A percentile compares a stretch with the other conserved stretches of the same genome.
Evolutionary conservation across 2,888 invertebrate species (phyloP).

Genomic region (Cantharis rufa): DNA sequence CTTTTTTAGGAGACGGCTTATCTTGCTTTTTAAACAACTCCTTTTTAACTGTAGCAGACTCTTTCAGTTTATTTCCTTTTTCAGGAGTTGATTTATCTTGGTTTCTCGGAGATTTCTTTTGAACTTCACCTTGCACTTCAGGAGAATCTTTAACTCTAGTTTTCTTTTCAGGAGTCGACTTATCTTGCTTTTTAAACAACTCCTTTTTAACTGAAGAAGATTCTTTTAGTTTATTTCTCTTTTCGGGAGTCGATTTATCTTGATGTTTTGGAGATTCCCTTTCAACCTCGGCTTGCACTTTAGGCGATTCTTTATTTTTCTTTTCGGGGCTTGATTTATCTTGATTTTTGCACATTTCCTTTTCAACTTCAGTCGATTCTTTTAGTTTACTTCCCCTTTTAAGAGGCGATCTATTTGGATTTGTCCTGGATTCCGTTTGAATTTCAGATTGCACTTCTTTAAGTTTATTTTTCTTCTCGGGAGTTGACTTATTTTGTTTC

Average conservation of each 20-base stretch:
- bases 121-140: not conserved
- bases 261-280: not conserved
- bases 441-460: not conserved
- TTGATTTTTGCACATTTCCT: not conserved
- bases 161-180: not conserved
- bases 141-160: not conserved
- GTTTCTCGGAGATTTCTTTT: not conserved
- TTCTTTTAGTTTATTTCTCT: not conserved
- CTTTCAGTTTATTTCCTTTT: not conserved
- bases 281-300: not conserved
- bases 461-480: not conserved
- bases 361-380: not conserved
- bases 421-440: not conserved
- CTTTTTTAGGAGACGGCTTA: not conserved
- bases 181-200: not conserved
- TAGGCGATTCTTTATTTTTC: not conserved
- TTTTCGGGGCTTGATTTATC: not conserved
- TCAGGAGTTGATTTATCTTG: not conserved
- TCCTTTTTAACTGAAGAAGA: not conserved
- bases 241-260: not conserved
- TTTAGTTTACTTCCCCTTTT: not conserved
- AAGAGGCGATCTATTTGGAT: not conserved
- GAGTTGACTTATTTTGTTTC: not conserved
- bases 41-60: not conserved
- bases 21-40: not conserved